phyloP scores from a whole-genome alignment of 2,888 invertebrate genomes.

The Orthonychiurus folsomi region DNA sequence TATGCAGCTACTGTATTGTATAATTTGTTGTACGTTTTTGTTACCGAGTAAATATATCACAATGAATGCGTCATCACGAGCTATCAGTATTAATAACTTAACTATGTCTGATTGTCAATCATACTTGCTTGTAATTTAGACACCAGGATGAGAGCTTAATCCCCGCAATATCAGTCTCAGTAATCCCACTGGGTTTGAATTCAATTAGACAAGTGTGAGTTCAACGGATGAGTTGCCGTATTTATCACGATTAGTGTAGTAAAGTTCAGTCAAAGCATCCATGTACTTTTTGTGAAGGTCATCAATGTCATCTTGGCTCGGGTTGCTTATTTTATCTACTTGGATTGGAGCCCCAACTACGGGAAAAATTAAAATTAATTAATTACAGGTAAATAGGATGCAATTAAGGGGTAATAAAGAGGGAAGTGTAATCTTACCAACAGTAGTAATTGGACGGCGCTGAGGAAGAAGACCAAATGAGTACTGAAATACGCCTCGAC shows the following conservation, averaged over 20 bases:
- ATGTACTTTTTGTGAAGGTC: conserved; percentile 67
- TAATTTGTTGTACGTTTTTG: too few relatives aligned
- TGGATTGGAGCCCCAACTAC: conserved; percentile 81
- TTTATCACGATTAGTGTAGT: conserved; percentile 72
- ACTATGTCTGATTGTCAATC: too few relatives aligned
- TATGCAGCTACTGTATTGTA: too few relatives aligned
- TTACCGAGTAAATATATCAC: too few relatives aligned
- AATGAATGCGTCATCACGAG: too few relatives aligned
- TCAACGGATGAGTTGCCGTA: conserved; percentile 49
- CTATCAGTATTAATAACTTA: too few relatives aligned
- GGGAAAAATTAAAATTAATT: neutral
- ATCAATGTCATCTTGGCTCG: conserved; percentile 65
- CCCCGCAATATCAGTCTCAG: too few relatives aligned
- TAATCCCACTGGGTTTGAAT: too few relatives aligned
- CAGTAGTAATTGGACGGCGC: conserved; percentile 68
- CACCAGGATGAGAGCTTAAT: neutral
- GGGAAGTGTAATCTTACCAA: conserved; percentile 43
- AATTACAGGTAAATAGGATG: conserved; percentile 1
- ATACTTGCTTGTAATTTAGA: too few relatives aligned
- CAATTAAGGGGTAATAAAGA: neutral
- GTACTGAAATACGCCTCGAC: conserved; percentile 87
- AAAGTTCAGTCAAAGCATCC: conserved; percentile 58
- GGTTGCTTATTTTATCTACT: conserved; percentile 59
- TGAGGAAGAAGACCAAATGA: conserved; percentile 57
- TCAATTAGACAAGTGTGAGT: conserved; percentile 37